Base-by-base conservation (phyloP, 2,113 vertebrate species). In the Sphaerodactylus townsendi region DNA sequence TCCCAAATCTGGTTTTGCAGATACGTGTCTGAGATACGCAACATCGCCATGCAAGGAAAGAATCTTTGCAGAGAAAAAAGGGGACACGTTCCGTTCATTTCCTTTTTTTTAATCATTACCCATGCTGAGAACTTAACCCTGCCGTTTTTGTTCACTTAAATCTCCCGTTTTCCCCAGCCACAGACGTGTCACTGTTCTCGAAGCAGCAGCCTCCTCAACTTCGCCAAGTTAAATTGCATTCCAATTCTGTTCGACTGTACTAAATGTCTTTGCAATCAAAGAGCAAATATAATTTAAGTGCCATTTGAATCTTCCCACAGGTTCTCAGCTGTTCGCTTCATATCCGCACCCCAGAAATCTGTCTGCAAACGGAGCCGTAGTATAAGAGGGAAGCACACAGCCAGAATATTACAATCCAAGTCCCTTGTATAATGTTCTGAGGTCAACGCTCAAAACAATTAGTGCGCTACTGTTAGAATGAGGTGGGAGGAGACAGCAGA, bases 281-380 rank as follows among this genome's bases (percentile, higher is more conserved):
- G 91, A 90, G 92, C 93, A 94, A 96, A 94, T 96, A 91, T 95
- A 96, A 96, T 96, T 96, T 95, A 95, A 95, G 94, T 96, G 95
- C 95, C 95, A 95, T 91, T 95, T 79, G 89, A 93, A 91, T 95
- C 96, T 94, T 96, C 95, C 96, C 94, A 94, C 95, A 92, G 91
- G 85, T 95, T 95, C 91, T 95, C 93, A 92, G 93, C 94, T 91
- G 90, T 62, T 94, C 92, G 5, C 91, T 93, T 92, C 81, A 92
- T 93, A 94, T 91, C 92, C 83, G 94, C 93, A 93, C n/a, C 84
- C 90, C 75, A 84, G 91, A 92, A 95, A 89, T 79, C 93, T 92
- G 92, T 91, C 88, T 94, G 86, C 91, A 94, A 95, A 95, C 94
- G 93, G 94, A 92, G 87, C 84, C 94, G 81, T 86, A 82, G 94